A percentile compares a stretch with the other conserved stretches of the same genome.
Conservation (phyloP, 2,888 invertebrate genomes). For the Agrenia bidenticulata region DNA sequence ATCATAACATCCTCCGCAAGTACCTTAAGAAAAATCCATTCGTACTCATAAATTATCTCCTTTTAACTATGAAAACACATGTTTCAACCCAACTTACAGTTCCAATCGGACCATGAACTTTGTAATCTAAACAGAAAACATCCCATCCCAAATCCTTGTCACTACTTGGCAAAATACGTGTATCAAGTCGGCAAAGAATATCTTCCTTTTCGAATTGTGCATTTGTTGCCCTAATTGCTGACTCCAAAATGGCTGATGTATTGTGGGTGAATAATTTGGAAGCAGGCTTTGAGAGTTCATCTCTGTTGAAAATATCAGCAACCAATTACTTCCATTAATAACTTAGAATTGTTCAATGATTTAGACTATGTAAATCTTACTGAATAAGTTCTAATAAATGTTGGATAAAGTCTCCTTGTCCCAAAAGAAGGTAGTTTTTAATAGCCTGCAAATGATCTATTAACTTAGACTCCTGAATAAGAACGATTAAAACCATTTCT, state of each 20-base stretch:
- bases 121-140: slow-evolving; percentile 82
- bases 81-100: slow-evolving; percentile 69
- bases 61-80: background rate
- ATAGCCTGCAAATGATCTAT: slow-evolving; percentile 88
- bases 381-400: slow-evolving; percentile 88
- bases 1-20: slow-evolving; percentile 65
- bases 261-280: slow-evolving; percentile 84
- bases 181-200: slow-evolving; percentile 82
- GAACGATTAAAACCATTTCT: slow-evolving; percentile 77
- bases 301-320: slow-evolving; percentile 60
- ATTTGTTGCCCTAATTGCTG: slow-evolving; percentile 85
- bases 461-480: slow-evolving; percentile 83
- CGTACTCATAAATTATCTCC: background rate
- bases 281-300: slow-evolving; percentile 84
- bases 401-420: slow-evolving; percentile 94
- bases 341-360: background rate
- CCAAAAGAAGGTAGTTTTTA: slow-evolving; percentile 83
- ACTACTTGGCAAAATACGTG: slow-evolving; percentile 67
- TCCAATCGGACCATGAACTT: slow-evolving; percentile 83
- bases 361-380: slow-evolving; percentile 61
- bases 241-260: slow-evolving; percentile 78
- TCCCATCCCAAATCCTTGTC: slow-evolving; percentile 85
- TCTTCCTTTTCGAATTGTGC: slow-evolving; percentile 91
- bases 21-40: slow-evolving; percentile 56
- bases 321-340: too few relatives aligned